These are phyloP conservation scores for Thera obeliscata DNA, from an alignment of 2,888 invertebrate genomes.

Conservation along the genomic window DNA sequence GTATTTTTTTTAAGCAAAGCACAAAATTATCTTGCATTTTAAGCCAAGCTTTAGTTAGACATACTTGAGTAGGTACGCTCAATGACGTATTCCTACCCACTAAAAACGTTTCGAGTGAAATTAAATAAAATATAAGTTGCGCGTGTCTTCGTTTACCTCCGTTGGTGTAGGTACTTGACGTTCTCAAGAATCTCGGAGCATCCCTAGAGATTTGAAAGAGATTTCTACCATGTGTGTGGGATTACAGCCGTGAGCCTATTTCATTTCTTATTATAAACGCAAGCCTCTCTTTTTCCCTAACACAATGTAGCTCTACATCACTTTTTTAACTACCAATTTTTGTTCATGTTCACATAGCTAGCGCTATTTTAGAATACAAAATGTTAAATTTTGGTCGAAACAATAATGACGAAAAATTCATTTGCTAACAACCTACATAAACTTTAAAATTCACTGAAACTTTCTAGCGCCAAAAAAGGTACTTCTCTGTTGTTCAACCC, in stretches of 20 bases:
- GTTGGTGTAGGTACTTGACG: background rate
- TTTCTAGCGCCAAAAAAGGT: conserved; percentile 44
- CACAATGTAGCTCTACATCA: conserved; percentile 6
- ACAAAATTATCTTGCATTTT: too few species aligned
- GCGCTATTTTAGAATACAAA: too few species aligned
- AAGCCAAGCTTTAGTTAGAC: too few species aligned
- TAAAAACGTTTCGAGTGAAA: background rate
- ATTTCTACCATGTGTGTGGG: background rate
- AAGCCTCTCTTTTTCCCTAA: conserved; percentile 7
- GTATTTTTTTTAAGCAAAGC: too few species aligned
- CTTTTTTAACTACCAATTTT: background rate
- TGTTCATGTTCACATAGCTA: too few species aligned
- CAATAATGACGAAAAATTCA: too few species aligned
- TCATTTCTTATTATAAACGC: conserved; percentile 1
- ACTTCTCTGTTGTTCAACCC: conserved; percentile 54
- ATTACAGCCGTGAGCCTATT: background rate
- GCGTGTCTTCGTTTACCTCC: background rate
- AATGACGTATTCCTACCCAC: too few species aligned
- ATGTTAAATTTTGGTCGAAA: too few species aligned
- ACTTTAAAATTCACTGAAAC: conserved; percentile 22
- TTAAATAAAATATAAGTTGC: background rate
- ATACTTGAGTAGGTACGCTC: too few species aligned
- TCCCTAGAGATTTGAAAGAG: background rate
- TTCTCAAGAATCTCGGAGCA: background rate
- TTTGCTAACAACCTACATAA: too few species aligned